phyloP scores from a whole-genome alignment of 30 jellyfish, hydroid and myxozoan genomes.

The Aurelia aurita region DNA sequence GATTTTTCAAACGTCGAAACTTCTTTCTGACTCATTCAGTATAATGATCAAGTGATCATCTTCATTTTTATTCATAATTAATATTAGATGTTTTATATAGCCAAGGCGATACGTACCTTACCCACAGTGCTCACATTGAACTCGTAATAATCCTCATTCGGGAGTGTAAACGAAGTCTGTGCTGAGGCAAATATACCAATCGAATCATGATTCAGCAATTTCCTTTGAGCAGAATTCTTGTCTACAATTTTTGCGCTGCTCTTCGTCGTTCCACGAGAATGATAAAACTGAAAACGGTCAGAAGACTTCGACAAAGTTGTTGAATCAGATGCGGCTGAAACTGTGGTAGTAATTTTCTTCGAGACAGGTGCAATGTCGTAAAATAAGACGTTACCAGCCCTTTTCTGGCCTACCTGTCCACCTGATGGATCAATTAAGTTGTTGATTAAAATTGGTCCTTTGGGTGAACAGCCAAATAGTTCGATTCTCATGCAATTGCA shows the following conservation, averaged over 20 bases:
- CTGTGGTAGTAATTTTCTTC: neutral
- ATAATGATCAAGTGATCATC: too few relatives aligned
- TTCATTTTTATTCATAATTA: too few relatives aligned
- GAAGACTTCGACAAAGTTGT: neutral
- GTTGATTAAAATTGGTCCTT: neutral
- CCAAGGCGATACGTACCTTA: neutral
- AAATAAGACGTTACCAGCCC: neutral
- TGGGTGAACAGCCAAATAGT: slow-evolving; percentile 52
- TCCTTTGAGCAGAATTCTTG: neutral
- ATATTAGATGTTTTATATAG: too few relatives aligned
- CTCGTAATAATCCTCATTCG: neutral
- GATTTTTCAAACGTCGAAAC: too few relatives aligned
- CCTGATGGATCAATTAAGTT: neutral
- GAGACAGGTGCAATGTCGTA: slow-evolving; percentile 7
- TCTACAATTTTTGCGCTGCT: neutral
- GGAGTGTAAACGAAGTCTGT: neutral
- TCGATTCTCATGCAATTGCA: slow-evolving; percentile 45
- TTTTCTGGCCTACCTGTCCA: neutral
- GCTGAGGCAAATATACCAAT: too few relatives aligned
- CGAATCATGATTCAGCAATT: too few relatives aligned
- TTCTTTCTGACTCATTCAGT: too few relatives aligned
- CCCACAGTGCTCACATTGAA: neutral
- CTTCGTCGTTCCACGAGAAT: too few relatives aligned
- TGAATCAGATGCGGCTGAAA: neutral
- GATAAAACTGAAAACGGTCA: too few relatives aligned